Evolutionary conservation across 2,888 invertebrate species (phyloP).

Genomic region (Spilarctia lutea): DNA sequence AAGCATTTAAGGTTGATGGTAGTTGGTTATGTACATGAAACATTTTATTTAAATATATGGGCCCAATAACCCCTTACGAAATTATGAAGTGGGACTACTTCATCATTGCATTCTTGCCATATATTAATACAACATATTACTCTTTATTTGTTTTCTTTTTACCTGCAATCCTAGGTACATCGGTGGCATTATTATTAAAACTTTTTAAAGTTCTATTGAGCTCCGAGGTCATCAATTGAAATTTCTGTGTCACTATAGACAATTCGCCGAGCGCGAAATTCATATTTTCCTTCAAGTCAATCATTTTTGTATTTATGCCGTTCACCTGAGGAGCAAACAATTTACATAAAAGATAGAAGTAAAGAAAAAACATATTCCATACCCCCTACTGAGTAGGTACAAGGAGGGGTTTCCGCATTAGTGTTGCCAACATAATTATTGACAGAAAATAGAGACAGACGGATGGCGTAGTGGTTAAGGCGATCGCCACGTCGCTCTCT

Average conservation of each 20-base stretch:
- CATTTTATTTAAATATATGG: not conserved
- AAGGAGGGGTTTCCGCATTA: not conserved
- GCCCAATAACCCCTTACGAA: not conserved
- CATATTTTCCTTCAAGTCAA: slow-evolving; percentile 92
- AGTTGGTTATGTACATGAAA: too few relatives aligned
- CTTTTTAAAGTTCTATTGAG: slow-evolving; percentile 91
- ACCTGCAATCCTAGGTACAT: slow-evolving; percentile 55
- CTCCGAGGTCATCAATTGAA: slow-evolving; percentile 92
- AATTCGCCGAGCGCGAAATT: slow-evolving; percentile 93
- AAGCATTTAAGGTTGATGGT: not conserved
- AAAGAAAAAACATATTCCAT: not conserved
- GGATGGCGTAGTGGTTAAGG: too few relatives aligned
- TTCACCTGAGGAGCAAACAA: slow-evolving; percentile 86
- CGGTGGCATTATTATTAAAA: slow-evolving; percentile 86
- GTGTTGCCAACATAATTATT: not conserved
- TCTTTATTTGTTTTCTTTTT: slow-evolving; percentile 16
- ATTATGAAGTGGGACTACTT: too few relatives aligned
- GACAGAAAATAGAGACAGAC: not conserved
- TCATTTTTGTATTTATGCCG: slow-evolving; percentile 91
- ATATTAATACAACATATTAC: not conserved
- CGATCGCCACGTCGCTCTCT: too few relatives aligned
- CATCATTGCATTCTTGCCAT: not conserved
- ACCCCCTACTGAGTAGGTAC: too few relatives aligned
- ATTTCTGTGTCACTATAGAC: slow-evolving; percentile 94
- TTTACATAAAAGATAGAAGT: slow-evolving; percentile 13